Percentiles rank a stretch among this genome's conserved stretches.
Evolutionary conservation across 2,888 invertebrate species (phyloP).

Genomic region (Stenotaenia linearis): DNA sequence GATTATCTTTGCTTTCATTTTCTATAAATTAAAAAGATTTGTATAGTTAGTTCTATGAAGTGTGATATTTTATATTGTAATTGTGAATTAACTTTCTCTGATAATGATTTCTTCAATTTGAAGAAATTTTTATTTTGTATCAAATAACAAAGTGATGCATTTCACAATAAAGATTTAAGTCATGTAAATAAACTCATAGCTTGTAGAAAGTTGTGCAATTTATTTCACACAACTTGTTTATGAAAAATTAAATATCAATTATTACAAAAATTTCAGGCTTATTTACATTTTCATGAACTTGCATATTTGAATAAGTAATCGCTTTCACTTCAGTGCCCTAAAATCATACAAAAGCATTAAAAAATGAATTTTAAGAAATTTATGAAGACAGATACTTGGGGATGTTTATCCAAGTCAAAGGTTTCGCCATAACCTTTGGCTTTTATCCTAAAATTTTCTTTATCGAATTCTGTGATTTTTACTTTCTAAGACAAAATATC

Average conservation of each 20-base stretch:
- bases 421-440: constrained; percentile 79
- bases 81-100: neutral
- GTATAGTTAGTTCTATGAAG: neutral
- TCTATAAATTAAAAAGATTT: neutral
- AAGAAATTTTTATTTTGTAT: neutral
- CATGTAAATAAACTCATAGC: neutral
- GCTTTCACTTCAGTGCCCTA: constrained; percentile 97
- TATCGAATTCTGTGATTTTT: constrained; percentile 78
- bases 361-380: neutral
- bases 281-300: constrained; percentile 63
- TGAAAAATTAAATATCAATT: constrained; percentile 72
- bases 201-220: too few species aligned
- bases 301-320: constrained; percentile 99
- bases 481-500: constrained; percentile 63
- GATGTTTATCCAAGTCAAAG: constrained; percentile 86
- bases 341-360: constrained; percentile 33
- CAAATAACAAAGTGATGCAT: neutral
- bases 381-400: constrained; percentile 53
- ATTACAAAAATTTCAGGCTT: constrained; percentile 88
- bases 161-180: neutral
- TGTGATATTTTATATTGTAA: neutral
- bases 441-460: constrained; percentile 71
- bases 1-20: neutral
- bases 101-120: neutral
- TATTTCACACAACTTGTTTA: neutral